Base-by-base conservation (phyloP, 2,888 invertebrate genomes). In the Cerceris rybyensis region DNA sequence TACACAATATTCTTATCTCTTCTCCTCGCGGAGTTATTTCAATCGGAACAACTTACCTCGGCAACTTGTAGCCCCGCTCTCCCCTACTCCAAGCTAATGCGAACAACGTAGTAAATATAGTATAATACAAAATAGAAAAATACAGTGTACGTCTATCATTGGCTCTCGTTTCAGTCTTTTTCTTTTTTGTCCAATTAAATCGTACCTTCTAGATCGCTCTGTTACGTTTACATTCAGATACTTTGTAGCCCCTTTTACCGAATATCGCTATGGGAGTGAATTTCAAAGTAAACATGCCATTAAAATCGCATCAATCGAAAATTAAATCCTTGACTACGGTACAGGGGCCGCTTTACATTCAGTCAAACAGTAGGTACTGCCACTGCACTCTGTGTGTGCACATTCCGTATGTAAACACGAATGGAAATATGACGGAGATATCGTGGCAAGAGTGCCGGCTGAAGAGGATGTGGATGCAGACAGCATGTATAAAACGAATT, bases 251-350 rank as follows among this genome's bases (percentile, higher is more conserved):
- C 16, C 54, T 9, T 4, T 8, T 8, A 54, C 2, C 54, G 11
- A 70, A 67, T 55, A 74, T 61, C 55, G 54, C 39, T 70, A 50
- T 58, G 55, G 59, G 52, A 69, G 16, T 64, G 67, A 54, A 77
- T 82, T 75, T 75, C 74, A 79, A 80, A 78, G 73, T 82, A 82
- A 83, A 88, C 83, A 84, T 66, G 66, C 77, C 83, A 88, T 88
- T 86, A 88, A 89, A 88, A 86, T 86, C 78, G 70, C 80, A 86
- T 88, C 84, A 85, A 87, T 88, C 74, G 85, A 85, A 85, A 83
- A 82, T 75, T 70, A 83, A 88, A 86, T 81, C 74, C 79, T 85
- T 75, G 78, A 75, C 84, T 74, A 58, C 69, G 70, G 63, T 66
- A 63, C 70, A 75, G 54, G 59, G 68, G 49, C 69, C 67, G 66